phyloP scores from a whole-genome alignment of 2,888 invertebrate genomes.

The Ornithoptera priamus region DNA sequence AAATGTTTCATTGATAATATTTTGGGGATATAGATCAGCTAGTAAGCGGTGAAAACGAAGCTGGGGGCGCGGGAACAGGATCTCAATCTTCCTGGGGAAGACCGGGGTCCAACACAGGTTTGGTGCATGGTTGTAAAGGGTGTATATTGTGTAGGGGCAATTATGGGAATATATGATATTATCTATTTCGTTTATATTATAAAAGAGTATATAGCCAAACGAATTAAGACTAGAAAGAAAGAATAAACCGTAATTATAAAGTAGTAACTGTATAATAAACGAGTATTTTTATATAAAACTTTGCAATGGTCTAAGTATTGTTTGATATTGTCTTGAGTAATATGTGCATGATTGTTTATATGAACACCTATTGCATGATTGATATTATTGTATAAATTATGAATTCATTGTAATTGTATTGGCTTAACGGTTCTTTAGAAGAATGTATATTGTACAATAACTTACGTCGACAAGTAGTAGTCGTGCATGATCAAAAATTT shows the following conservation, averaged over 20 bases:
- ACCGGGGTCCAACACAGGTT: conserved; percentile 70
- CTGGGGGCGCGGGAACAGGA: conserved; percentile 59
- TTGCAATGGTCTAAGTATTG: neutral
- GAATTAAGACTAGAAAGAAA: neutral
- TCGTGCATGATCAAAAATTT: conserved; percentile 21
- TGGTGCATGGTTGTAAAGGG: conserved; percentile 56
- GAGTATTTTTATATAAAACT: neutral
- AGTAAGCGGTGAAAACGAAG: conserved; percentile 68
- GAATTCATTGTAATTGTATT: neutral
- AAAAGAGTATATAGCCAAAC: neutral
- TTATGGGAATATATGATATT: conserved; percentile 8
- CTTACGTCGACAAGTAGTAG: neutral
- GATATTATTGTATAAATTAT: neutral
- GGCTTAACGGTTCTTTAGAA: neutral
- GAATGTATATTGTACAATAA: neutral
- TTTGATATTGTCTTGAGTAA: neutral
- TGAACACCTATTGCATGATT: neutral
- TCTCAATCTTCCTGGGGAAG: conserved; percentile 65
- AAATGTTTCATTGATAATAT: conserved; percentile 29
- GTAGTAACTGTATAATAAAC: neutral
- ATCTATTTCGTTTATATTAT: neutral
- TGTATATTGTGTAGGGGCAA: neutral
- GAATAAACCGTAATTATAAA: neutral
- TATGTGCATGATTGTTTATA: neutral
- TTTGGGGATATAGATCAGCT: conserved; percentile 70